Evolutionary conservation across 2,797 vertebrate genomes (phyloP).

Genomic region (Sebastes variabilis): DNA sequence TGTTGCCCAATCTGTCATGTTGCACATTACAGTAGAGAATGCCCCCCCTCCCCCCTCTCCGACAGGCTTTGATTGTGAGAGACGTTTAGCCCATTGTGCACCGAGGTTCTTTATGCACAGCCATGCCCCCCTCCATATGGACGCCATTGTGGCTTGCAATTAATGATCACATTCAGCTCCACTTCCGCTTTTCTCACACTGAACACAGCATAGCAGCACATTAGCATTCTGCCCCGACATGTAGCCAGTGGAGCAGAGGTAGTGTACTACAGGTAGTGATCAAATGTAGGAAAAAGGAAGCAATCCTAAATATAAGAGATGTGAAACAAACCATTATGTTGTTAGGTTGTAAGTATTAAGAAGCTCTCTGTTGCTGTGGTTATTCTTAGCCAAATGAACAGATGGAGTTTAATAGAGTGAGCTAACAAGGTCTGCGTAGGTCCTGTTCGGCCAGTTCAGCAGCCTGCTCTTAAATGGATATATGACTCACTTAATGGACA

Average conservation of each 20-base stretch:
- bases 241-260: slow-evolving; percentile 2
- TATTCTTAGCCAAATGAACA: slow-evolving; percentile 16
- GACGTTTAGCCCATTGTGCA: slow-evolving; percentile 51
- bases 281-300: background rate
- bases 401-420: slow-evolving; percentile 11
- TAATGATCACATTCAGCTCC: slow-evolving; percentile 67
- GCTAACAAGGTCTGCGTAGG: slow-evolving; percentile 8
- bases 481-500: slow-evolving; percentile 26
- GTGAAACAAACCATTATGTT: background rate
- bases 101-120: slow-evolving; percentile 51
- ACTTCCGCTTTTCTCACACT: slow-evolving; percentile 68
- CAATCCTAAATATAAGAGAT: background rate
- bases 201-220: slow-evolving; percentile 22
- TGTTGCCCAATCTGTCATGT: slow-evolving; percentile 52
- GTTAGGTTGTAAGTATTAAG: background rate
- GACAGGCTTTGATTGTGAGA: slow-evolving; percentile 36
- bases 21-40: slow-evolving; percentile 33
- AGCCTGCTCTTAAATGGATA: slow-evolving; percentile 17
- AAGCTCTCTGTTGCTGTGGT: background rate
- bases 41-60: background rate
- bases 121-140: slow-evolving; percentile 57
- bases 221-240: slow-evolving; percentile 64
- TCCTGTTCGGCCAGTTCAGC: slow-evolving; percentile 11
- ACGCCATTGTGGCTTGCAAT: slow-evolving; percentile 59
- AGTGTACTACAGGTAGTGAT: slow-evolving; percentile 22